Evolutionary conservation across 2,797 vertebrate species (phyloP).

Genomic region (Syncerus caffer): DNA sequence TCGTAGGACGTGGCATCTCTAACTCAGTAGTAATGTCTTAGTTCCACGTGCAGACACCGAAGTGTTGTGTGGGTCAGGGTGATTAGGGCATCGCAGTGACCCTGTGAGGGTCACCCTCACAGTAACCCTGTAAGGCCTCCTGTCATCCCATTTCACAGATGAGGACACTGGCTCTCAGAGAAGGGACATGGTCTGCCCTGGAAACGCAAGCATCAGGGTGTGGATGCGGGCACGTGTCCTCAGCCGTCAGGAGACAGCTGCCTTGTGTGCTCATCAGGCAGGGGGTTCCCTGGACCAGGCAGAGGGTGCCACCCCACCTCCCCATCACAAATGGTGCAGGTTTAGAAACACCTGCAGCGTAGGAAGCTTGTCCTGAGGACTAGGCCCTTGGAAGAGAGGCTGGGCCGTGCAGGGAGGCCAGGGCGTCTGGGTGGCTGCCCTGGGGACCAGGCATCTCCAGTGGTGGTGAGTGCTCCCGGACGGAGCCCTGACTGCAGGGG

Average conservation of each 20-base stretch:
- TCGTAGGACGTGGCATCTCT: not conserved
- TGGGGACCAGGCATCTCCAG: not conserved
- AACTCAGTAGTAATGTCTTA: not conserved
- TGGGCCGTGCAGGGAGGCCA: not conserved
- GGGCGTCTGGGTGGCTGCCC: not conserved
- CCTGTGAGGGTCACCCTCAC: no score
- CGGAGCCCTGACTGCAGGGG: not conserved
- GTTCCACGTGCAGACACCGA: not conserved
- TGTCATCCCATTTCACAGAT: not conserved
- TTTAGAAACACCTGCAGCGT: not conserved
- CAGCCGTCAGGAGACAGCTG: accelerated
- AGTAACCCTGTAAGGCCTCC: not conserved
- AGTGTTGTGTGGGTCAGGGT: not conserved
- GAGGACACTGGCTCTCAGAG: not conserved
- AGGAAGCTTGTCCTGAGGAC: not conserved
- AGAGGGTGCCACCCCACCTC: not conserved
- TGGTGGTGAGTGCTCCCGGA: not conserved
- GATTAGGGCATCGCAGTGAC: not conserved
- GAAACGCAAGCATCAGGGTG: accelerated
- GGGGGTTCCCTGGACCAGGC: not conserved
- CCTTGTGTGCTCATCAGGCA: not conserved
- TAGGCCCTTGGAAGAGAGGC: not conserved
- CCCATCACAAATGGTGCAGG: not conserved
- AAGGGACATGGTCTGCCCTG: not conserved
- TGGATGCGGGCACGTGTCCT: not conserved